Conservation (phyloP, 1,140 invertebrate species). For the Ptiloglossa arizonensis region DNA sequence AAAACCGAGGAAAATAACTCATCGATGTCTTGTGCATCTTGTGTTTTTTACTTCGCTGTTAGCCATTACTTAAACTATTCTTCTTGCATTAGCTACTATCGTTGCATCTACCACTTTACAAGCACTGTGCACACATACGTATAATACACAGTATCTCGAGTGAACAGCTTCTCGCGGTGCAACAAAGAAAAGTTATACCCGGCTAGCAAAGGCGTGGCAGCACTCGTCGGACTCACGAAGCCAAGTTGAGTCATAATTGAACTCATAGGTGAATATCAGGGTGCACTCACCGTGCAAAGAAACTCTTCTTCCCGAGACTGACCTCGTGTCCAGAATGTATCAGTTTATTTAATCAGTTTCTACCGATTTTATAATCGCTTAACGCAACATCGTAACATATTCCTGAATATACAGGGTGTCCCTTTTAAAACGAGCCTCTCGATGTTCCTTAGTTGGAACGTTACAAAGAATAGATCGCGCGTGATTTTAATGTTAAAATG, state of each 20-base stretch:
- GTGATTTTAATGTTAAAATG: too few species aligned
- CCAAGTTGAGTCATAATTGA: slow-evolving; percentile 44
- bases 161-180: slow-evolving; percentile 18
- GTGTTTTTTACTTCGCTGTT: neutral
- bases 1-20: neutral
- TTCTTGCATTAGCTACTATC: neutral
- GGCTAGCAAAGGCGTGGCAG: slow-evolving; percentile 29
- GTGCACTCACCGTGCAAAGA: slow-evolving; percentile 13
- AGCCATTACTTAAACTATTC: neutral
- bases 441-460: too few species aligned
- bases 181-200: slow-evolving; percentile 40
- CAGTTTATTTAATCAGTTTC: neutral
- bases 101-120: neutral
- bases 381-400: too few species aligned
- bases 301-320: slow-evolving; percentile 2
- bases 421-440: too few species aligned
- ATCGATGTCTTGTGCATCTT: too few species aligned
- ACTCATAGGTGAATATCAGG: slow-evolving; percentile 32
- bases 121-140: neutral
- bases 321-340: neutral
- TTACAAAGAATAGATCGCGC: too few species aligned
- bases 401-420: too few species aligned
- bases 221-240: slow-evolving; percentile 5
- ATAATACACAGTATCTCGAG: neutral
- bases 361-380: too few species aligned